Evolutionary conservation across 2,797 vertebrate genomes (phyloP).

Genomic region (Oophaga sylvatica): DNA sequence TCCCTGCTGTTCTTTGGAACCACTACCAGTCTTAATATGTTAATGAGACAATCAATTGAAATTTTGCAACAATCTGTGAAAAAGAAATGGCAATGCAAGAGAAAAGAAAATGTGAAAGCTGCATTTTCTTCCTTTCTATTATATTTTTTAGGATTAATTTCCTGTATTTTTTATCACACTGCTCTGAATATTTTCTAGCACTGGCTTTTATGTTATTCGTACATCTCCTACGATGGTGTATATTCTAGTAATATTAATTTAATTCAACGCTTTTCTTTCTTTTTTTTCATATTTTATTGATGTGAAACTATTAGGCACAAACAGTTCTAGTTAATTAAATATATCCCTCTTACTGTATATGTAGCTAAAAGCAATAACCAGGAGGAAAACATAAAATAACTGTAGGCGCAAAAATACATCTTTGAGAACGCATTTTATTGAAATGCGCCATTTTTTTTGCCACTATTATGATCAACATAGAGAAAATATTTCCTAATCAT

Average conservation of each 20-base stretch:
- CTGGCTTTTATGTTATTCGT: neutral
- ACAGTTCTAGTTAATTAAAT: neutral
- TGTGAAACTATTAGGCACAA: neutral
- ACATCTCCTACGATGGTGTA: neutral
- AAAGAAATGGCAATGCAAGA: conserved; percentile 3
- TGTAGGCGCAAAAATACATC: neutral
- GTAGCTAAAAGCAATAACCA: neutral
- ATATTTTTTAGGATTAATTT: neutral
- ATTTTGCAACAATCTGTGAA: conserved; percentile 19
- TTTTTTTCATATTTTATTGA: neutral
- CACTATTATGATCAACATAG: neutral
- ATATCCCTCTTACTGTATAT: neutral
- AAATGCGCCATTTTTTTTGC: neutral
- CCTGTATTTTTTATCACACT: neutral
- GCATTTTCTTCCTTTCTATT: neutral
- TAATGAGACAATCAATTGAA: conserved; percentile 35
- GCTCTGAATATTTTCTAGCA: neutral
- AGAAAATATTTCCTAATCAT: neutral
- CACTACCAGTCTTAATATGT: conserved; percentile 34
- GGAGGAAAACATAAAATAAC: neutral
- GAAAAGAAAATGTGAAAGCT: neutral
- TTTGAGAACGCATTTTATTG: neutral
- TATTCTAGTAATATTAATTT: neutral
- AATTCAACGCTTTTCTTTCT: neutral
- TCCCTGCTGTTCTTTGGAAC: conserved; percentile 33